A percentile compares a stretch with the other conserved stretches of the same genome.
These are phyloP conservation scores for Eristalis pertinax DNA, from an alignment of 2,888 invertebrate species.

Conservation along the genomic window DNA sequence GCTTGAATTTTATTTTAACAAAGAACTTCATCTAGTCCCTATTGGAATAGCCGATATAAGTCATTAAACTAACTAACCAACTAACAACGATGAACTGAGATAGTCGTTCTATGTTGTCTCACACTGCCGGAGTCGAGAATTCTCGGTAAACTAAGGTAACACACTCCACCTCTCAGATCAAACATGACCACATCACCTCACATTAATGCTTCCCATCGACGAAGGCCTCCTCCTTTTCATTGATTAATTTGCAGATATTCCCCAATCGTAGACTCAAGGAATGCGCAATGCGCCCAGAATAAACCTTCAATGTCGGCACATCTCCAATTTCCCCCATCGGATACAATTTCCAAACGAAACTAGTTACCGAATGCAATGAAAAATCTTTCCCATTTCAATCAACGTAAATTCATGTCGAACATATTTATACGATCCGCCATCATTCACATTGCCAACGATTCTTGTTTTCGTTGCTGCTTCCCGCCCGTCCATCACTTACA, in stretches of 20 bases:
- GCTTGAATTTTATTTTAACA: too few relatives aligned
- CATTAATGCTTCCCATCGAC: neutral
- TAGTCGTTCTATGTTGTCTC: too few relatives aligned
- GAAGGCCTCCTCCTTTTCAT: too few relatives aligned
- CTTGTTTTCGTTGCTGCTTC: slow-evolving; percentile 34
- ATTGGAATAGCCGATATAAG: too few relatives aligned
- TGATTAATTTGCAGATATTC: neutral
- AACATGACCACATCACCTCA: neutral
- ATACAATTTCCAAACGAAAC: slow-evolving; percentile 45
- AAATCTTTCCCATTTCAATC: slow-evolving; percentile 61
- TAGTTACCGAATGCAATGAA: slow-evolving; percentile 49
- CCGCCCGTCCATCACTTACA: neutral
- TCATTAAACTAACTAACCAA: too few relatives aligned
- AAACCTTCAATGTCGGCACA: slow-evolving; percentile 22
- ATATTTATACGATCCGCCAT: slow-evolving; percentile 62
- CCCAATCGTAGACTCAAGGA: neutral
- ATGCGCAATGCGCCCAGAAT: slow-evolving; percentile 12
- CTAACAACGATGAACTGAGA: too few relatives aligned
- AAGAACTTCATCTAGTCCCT: too few relatives aligned
- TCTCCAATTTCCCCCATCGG: slow-evolving; percentile 39
- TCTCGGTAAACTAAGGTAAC: too few relatives aligned
- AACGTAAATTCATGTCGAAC: slow-evolving; percentile 65
- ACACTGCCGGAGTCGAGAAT: too few relatives aligned
- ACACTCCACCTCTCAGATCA: too few relatives aligned
- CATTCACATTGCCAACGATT: slow-evolving; percentile 55